phyloP scores from a whole-genome alignment of 92 coral and sea anemone species.

The Epizoanthus scotinus region DNA sequence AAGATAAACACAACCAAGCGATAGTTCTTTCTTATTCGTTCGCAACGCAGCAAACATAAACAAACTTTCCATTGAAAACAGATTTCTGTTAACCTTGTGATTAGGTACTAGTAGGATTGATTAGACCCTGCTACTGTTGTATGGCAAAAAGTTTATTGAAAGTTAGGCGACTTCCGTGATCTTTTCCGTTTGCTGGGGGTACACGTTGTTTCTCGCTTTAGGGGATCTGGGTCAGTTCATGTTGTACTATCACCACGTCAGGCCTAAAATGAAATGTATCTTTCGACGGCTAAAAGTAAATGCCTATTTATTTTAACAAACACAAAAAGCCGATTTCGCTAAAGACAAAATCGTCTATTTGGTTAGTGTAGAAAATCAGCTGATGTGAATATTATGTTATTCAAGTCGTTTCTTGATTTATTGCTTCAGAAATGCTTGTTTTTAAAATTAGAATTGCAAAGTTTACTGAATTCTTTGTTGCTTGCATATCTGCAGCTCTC shows the following conservation, averaged over 20 bases:
- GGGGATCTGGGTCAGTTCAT: not conserved
- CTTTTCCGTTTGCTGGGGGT: not conserved
- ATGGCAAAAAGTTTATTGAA: not conserved
- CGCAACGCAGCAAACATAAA: constrained; percentile 30
- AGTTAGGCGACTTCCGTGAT: constrained; percentile 22
- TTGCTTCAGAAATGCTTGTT: not conserved
- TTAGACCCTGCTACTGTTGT: not conserved
- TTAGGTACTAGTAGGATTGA: not conserved
- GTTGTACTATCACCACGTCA: not conserved
- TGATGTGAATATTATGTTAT: not conserved
- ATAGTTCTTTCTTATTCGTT: constrained; percentile 20
- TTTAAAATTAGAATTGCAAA: not conserved
- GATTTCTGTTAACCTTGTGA: constrained; percentile 39
- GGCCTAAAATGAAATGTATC: not conserved
- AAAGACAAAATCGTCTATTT: not conserved
- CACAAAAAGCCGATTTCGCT: not conserved
- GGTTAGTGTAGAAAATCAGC: constrained; percentile 1
- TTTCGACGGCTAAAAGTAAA: constrained; percentile 12
- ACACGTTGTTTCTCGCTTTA: constrained; percentile 19
- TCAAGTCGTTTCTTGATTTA: not conserved
- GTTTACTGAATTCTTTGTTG: constrained; percentile 17
- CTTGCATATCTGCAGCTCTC: not conserved
- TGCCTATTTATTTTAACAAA: constrained; percentile 14
- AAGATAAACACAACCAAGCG: constrained; percentile 22
- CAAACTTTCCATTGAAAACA: constrained; percentile 41